A percentile compares a stretch with the other conserved stretches of the same genome.
Evolutionary conservation across 2,888 invertebrate species (phyloP).

Genomic region (Schizotus pectinicornis): DNA sequence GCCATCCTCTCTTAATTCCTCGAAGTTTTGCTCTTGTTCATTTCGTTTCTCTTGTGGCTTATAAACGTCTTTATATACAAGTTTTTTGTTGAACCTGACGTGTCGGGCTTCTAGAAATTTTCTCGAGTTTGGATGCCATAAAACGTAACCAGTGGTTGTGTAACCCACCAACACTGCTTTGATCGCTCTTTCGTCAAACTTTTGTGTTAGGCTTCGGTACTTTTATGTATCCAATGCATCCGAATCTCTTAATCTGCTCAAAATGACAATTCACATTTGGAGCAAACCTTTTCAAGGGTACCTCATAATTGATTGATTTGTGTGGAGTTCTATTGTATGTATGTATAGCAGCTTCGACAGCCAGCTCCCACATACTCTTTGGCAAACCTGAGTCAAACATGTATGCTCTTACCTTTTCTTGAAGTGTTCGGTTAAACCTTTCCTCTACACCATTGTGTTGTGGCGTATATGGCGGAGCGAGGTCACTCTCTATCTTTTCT

Average conservation of each 20-base stretch:
- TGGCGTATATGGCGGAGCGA: too few species aligned
- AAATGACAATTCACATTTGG: slow-evolving; percentile 22
- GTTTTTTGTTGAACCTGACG: slow-evolving; percentile 35
- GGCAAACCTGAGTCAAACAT: slow-evolving; percentile 17
- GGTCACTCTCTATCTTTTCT: slow-evolving; percentile 21
- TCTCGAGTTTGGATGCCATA: slow-evolving; percentile 30
- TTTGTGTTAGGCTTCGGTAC: slow-evolving; percentile 27
- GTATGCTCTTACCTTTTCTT: too few species aligned
- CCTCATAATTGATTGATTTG: slow-evolving; percentile 22
- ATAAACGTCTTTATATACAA: slow-evolving; percentile 35
- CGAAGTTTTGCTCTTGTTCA: too few species aligned
- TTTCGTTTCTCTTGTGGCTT: too few species aligned
- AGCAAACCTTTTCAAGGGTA: slow-evolving; percentile 24
- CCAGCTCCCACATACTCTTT: slow-evolving; percentile 37
- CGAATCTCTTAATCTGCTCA: slow-evolving; percentile 12
- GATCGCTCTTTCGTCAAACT: slow-evolving; percentile 27
- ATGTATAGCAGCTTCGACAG: slow-evolving; percentile 29
- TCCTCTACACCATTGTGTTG: too few species aligned
- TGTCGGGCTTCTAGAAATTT: slow-evolving; percentile 28
- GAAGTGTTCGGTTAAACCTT: too few species aligned
- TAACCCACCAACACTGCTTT: slow-evolving; percentile 31
- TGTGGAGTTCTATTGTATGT: slow-evolving; percentile 35
- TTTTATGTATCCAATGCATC: slow-evolving; percentile 28
- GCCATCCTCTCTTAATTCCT: too few species aligned
- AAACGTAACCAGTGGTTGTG: slow-evolving; percentile 29